A percentile compares a stretch with the other conserved stretches of the same genome.
phyloP scores from a whole-genome alignment of 2,888 invertebrate genomes.

The Coenonympha arcania region DNA sequence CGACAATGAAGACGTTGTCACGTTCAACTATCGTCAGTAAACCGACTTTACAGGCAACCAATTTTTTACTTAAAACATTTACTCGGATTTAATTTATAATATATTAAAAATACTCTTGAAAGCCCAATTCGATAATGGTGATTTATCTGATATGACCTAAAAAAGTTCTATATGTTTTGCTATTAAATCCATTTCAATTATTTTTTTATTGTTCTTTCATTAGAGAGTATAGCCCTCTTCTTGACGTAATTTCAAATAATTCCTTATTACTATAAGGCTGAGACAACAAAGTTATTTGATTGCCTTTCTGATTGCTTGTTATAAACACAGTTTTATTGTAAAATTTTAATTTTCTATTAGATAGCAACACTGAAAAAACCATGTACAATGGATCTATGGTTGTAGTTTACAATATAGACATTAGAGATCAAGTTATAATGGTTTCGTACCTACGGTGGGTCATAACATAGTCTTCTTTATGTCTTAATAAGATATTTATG shows the following conservation, averaged over 20 bases:
- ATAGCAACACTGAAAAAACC: constrained; percentile 20
- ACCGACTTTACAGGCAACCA: no score
- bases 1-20: no score
- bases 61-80: no score
- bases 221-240: not conserved
- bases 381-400: constrained; percentile 20
- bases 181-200: no score
- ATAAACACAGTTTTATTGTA: constrained; percentile 37
- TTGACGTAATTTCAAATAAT: constrained; percentile 8
- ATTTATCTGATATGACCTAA: no score
- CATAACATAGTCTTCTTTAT: constrained; percentile 36
- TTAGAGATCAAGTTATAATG: constrained; percentile 25
- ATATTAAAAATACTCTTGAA: no score
- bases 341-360: constrained; percentile 36
- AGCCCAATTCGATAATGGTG: no score
- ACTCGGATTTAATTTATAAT: no score
- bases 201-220: no score
- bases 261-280: constrained; percentile 28
- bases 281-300: constrained; percentile 42
- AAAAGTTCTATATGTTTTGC: no score
- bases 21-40: no score
- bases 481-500: constrained; percentile 53
- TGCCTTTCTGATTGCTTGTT: constrained; percentile 41
- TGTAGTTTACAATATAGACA: not conserved
- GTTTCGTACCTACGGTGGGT: constrained; percentile 18